phyloP scores from a whole-genome alignment of 2,797 vertebrate species.

The Choloepus didactylus region DNA sequence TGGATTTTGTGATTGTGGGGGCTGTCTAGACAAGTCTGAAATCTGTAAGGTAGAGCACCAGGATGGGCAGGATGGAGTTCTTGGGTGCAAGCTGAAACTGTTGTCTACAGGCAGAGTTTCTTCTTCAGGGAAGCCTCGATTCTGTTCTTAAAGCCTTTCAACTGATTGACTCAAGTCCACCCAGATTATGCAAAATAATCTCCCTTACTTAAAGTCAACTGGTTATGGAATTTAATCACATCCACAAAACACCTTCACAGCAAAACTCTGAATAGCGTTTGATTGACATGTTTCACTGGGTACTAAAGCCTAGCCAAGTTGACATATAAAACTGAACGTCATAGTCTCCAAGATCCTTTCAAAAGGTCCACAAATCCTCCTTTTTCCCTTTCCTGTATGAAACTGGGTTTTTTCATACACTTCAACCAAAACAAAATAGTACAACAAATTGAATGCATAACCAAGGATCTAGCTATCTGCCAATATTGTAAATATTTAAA shows the following conservation, averaged over 20 bases:
- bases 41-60: background rate
- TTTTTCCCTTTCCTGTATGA: background rate
- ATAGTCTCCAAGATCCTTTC: background rate
- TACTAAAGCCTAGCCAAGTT: background rate
- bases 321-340: background rate
- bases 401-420: background rate
- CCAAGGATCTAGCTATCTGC: background rate
- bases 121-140: background rate
- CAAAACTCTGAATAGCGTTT: background rate
- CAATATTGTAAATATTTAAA: background rate
- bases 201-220: background rate
- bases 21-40: background rate
- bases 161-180: background rate
- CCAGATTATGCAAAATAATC: background rate
- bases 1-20: background rate
- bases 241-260: background rate
- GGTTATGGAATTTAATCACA: background rate
- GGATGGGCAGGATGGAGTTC: background rate
- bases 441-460: background rate
- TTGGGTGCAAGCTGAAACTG: background rate
- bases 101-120: background rate
- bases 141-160: background rate
- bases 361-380: background rate
- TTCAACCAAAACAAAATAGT: background rate
- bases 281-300: background rate